Percentiles rank a stretch among this genome's conserved stretches.
These are phyloP conservation scores for Parasteatoda lunata DNA, from an alignment of 2,888 invertebrate species.

Conservation along the genomic window DNA sequence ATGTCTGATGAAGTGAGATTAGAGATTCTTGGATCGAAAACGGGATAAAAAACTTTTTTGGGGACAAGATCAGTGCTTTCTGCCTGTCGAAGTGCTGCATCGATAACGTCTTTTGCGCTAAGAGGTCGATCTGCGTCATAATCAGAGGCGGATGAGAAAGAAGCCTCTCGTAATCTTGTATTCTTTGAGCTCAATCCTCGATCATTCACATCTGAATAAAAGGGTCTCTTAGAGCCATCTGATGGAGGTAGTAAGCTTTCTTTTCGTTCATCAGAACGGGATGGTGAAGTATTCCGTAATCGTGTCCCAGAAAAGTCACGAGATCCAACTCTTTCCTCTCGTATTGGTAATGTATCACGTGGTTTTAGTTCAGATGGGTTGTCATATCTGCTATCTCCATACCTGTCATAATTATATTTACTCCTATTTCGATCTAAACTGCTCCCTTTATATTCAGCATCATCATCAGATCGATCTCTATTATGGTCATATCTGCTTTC, in stretches of 20 bases:
- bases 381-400: background rate
- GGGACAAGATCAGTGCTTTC: background rate
- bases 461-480: background rate
- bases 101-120: conserved; percentile 47
- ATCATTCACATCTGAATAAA: background rate
- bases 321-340: background rate
- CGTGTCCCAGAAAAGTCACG: background rate
- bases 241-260: background rate
- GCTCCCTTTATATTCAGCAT: no score
- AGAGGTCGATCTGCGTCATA: conserved; percentile 7
- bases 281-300: background rate
- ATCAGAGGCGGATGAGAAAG: background rate
- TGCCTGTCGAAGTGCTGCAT: conserved; percentile 33
- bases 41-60: conserved; percentile 47
- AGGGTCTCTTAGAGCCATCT: no score
- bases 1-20: conserved; percentile 56
- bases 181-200: background rate
- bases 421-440: background rate
- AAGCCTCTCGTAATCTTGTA: background rate
- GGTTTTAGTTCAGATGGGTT: background rate
- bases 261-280: background rate
- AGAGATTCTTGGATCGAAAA: conserved; percentile 41
- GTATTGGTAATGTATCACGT: background rate
- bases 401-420: background rate
- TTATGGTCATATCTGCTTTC: background rate